These are phyloP conservation scores for Dryococelus australis DNA, from an alignment of 2,888 invertebrate genomes.

Conservation along the genomic window DNA sequence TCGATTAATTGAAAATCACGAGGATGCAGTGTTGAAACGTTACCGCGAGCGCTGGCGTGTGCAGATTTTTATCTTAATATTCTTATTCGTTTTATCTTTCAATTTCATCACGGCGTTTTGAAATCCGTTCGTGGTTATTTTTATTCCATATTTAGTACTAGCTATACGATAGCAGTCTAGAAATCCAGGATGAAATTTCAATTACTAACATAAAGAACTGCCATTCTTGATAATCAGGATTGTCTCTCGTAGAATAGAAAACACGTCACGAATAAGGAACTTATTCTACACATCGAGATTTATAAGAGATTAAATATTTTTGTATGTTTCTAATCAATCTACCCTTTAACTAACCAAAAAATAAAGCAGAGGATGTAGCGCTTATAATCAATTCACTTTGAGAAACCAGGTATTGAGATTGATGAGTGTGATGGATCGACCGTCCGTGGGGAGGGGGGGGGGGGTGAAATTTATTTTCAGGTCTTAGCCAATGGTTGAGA, in stretches of 20 bases:
- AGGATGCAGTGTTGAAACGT: neutral
- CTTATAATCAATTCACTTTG: neutral
- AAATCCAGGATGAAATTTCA: neutral
- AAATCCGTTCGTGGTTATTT: conserved; percentile 1
- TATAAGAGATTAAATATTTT: neutral
- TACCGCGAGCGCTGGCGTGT: conserved; percentile 16
- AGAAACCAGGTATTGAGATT: neutral
- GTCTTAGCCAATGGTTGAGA: too few species aligned
- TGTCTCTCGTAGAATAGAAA: neutral
- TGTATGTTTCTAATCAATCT: neutral
- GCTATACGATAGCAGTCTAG: neutral
- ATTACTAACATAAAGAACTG: neutral
- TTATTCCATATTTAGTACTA: neutral
- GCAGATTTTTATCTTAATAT: neutral
- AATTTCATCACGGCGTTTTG: neutral
- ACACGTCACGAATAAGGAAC: neutral
- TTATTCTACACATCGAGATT: neutral
- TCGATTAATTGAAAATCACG: conserved; percentile 11
- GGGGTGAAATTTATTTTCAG: too few species aligned
- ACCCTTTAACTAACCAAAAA: neutral
- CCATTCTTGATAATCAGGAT: neutral
- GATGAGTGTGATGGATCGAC: too few species aligned
- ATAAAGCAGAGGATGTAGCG: neutral
- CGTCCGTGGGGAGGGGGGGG: too few species aligned
- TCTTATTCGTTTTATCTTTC: neutral